Conservation (phyloP, 2,113 vertebrate genomes). For the Tichodroma muraria region DNA sequence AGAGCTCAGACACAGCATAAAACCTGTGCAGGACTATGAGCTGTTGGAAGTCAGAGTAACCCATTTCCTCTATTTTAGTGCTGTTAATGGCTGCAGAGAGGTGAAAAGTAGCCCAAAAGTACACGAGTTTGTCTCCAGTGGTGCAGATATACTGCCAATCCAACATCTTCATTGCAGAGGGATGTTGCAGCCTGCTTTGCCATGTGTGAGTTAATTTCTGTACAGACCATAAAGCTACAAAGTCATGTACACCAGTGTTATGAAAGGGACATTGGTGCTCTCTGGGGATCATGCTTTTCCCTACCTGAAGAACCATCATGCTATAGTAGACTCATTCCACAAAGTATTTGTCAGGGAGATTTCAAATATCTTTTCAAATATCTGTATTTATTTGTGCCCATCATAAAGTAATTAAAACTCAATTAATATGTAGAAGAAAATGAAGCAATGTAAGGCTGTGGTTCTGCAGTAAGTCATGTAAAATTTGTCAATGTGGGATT, state of each 20-base stretch:
- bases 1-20: background rate
- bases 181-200: background rate
- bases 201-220: background rate
- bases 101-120: background rate
- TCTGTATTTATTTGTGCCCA: background rate
- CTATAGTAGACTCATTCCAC: background rate
- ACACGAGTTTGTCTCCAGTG: background rate
- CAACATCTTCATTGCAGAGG: background rate
- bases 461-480: background rate
- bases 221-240: background rate
- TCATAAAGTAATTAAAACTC: background rate
- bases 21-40: background rate
- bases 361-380: background rate
- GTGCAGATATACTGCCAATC: background rate
- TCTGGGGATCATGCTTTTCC: background rate
- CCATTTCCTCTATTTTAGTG: background rate
- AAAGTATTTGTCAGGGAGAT: background rate
- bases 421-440: background rate
- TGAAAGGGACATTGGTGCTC: background rate
- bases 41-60: background rate
- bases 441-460: background rate
- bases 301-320: background rate
- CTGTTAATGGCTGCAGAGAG: background rate
- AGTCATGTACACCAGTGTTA: background rate
- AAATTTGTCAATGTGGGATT: background rate